A percentile compares a stretch with the other conserved stretches of the same genome.
Evolutionary conservation across 2,797 vertebrate genomes (phyloP).

Genomic region (Microchirus variegatus): DNA sequence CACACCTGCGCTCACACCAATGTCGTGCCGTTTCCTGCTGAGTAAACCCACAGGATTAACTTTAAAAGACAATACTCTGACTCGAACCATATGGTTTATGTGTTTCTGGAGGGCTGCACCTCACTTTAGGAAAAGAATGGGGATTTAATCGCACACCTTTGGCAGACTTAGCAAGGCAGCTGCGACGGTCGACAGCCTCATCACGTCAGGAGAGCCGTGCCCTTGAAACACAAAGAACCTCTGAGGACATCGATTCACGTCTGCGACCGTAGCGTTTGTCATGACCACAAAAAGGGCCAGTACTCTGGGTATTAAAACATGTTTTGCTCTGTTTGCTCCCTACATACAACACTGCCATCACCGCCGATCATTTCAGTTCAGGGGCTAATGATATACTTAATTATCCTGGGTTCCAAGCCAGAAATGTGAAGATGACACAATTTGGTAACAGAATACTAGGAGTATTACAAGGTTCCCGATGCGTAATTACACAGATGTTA

Average conservation of each 20-base stretch:
- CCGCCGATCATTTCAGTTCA: conserved; percentile 22
- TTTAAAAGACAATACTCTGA: conserved; percentile 68
- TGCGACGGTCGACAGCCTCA: conserved; percentile 72
- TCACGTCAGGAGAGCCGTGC: conserved; percentile 65
- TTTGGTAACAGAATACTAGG: conserved; percentile 44
- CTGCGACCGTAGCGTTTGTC: conserved; percentile 40
- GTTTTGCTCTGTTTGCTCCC: conserved; percentile 29
- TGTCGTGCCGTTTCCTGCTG: conserved; percentile 42
- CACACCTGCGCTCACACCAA: conserved; percentile 29
- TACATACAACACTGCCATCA: conserved; percentile 15
- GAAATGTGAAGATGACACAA: conserved; percentile 45
- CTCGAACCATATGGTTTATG: conserved; percentile 71
- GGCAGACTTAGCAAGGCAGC: conserved; percentile 57
- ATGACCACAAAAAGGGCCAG: conserved; percentile 7
- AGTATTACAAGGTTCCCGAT: conserved; percentile 52
- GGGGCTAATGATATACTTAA: conserved; percentile 54
- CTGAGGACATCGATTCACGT: conserved; percentile 68
- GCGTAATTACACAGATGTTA: conserved; percentile 74
- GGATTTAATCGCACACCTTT: conserved; percentile 73
- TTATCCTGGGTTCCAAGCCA: conserved; percentile 36
- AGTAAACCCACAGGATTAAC: conserved; percentile 43
- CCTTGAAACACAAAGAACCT: conserved; percentile 76
- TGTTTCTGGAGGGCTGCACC: conserved; percentile 61
- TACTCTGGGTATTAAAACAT: conserved; percentile 45
- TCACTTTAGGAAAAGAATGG: conserved; percentile 65